Base-by-base conservation (phyloP, 1,140 invertebrate genomes). In the Dinoponera quadriceps region DNA sequence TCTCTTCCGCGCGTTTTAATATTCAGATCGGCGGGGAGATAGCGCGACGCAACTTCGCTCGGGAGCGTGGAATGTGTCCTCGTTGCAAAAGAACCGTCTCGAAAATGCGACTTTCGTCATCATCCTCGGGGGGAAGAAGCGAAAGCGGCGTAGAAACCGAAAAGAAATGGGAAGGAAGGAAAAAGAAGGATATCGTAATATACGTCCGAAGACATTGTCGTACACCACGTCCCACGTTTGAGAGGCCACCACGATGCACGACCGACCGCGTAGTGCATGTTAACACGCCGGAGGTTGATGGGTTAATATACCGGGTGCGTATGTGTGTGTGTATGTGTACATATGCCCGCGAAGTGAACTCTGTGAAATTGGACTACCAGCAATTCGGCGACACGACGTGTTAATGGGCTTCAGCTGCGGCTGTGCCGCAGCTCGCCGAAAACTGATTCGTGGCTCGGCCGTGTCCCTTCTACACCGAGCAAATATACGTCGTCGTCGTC, bases 371-470 rank as follows among this genome's bases (percentile, higher is more conserved):
- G 51, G 65, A 80, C 75, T 69, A 69, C 49, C 38, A 57, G 65
- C 65, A 69, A 80, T 80, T 80, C 44, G 51, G 33, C 75, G 65
- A 80, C 75, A 69, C 51, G 75, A 80, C 51, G 54, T 59, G 65
- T 57, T 71, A 57, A 80, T 69, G 51, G 65, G 13, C 18, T 80
- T 80, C 51, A 80, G 65, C 75, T 78, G 51, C 51, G 51, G 54
- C 38, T 4, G 22, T 22, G 44, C 11, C 51, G 2, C 54, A 51
- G 29, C 38, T 44, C 20, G 13, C n/a, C 29, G 74, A 66, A 69
- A 78, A 69, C 51, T 25, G 63, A 78, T 78, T 55, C 49, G 63
- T 44, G 29, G 3, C 22, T 51, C 48, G 66, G 27, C 3, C 33
- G 29, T 18, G 29, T 16, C 44, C 9, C 63, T 55, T 33, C 20